phyloP scores from a whole-genome alignment of 2,113 vertebrate species.

The Centropristis striata region DNA sequence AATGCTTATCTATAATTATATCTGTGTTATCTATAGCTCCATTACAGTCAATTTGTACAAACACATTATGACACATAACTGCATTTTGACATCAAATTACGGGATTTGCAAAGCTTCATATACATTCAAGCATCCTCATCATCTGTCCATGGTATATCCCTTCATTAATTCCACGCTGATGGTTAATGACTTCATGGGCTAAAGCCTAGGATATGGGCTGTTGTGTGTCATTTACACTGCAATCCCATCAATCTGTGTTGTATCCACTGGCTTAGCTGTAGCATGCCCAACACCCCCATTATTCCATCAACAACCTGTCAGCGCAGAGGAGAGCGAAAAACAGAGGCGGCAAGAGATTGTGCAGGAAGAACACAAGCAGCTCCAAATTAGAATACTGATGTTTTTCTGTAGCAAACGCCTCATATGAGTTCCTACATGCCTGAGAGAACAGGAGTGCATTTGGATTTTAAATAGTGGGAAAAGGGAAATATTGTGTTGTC shows the following conservation, averaged over 20 bases:
- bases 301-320: conserved; percentile 62
- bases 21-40: conserved; percentile 40
- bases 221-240: conserved; percentile 44
- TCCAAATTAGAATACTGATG: conserved; percentile 45
- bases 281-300: conserved; percentile 44
- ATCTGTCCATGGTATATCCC: neutral
- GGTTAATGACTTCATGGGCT: conserved; percentile 24
- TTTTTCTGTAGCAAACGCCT: conserved; percentile 23
- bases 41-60: conserved; percentile 45
- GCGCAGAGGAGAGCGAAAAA: conserved; percentile 29
- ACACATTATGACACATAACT: conserved; percentile 34
- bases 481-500: conserved; percentile 51
- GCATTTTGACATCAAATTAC: conserved; percentile 44
- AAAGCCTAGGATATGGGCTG: conserved; percentile 13
- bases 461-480: conserved; percentile 49
- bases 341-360: conserved; percentile 27
- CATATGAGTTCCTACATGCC: conserved; percentile 25
- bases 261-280: conserved; percentile 35
- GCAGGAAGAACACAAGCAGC: conserved; percentile 24
- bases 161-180: conserved; percentile 21
- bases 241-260: conserved; percentile 44
- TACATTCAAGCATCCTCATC: neutral
- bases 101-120: conserved; percentile 20
- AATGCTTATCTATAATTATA: conserved; percentile 67
- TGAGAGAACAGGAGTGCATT: conserved; percentile 38